Evolutionary conservation across 2,888 invertebrate genomes (phyloP).

Genomic region (Zaprionus bogoriensis): DNA sequence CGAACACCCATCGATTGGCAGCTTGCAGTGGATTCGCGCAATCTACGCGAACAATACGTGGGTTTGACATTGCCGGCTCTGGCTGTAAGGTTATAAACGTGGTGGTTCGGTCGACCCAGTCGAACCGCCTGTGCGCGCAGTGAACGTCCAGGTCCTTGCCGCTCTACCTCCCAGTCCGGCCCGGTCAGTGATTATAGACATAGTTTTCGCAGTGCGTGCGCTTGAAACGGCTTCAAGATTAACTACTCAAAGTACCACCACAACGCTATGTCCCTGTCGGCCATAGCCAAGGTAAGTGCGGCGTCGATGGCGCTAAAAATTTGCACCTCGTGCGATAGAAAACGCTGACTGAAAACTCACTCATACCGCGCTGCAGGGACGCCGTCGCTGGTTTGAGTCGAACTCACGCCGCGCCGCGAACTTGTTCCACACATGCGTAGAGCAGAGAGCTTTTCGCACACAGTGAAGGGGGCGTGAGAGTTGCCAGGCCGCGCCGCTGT

Average conservation of each 20-base stretch:
- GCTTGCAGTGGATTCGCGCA: not conserved
- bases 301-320: slow-evolving; percentile 41
- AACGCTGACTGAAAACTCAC: slow-evolving; percentile 57
- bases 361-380: slow-evolving; percentile 46
- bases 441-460: slow-evolving; percentile 48
- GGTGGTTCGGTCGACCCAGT: not conserved
- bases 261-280: slow-evolving; percentile 85
- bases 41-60: too few relatives aligned
- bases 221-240: slow-evolving; percentile 85
- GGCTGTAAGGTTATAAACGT: not conserved
- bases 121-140: slow-evolving; percentile 3
- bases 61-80: not conserved
- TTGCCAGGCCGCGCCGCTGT: slow-evolving; percentile 32
- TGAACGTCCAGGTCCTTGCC: slow-evolving; percentile 6
- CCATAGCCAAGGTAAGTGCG: slow-evolving; percentile 86
- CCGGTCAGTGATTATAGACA: slow-evolving; percentile 11
- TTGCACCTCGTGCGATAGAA: slow-evolving; percentile 29
- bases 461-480: slow-evolving; percentile 40
- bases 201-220: slow-evolving; percentile 50
- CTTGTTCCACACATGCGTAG: slow-evolving; percentile 36
- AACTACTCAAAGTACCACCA: slow-evolving; percentile 87
- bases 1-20: not conserved
- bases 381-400: slow-evolving; percentile 52
- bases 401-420: slow-evolving; percentile 43
- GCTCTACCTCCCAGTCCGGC: not conserved